A percentile compares a stretch with the other conserved stretches of the same genome.
phyloP scores from a whole-genome alignment of 2,888 invertebrate genomes.

The Aspidiotus destructor region DNA sequence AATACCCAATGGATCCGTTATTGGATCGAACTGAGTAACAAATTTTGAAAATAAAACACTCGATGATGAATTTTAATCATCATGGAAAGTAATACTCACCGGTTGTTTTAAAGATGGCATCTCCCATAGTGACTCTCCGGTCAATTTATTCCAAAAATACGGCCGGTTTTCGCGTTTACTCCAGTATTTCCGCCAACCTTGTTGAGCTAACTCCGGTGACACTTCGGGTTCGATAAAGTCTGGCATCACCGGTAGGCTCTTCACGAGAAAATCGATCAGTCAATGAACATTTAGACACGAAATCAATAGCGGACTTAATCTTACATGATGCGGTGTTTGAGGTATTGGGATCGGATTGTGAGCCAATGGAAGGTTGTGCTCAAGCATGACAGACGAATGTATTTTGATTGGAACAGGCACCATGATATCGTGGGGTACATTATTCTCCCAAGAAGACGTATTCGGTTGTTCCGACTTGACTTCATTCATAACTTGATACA shows the following conservation, averaged over 20 bases:
- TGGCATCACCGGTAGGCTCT: constrained; percentile 40
- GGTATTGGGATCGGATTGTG: constrained; percentile 39
- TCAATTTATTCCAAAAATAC: constrained; percentile 93
- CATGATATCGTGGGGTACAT: constrained; percentile 37
- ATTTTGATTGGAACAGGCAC: constrained; percentile 46
- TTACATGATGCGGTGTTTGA: constrained; percentile 40
- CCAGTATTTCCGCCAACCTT: constrained; percentile 96
- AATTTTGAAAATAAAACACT: background rate
- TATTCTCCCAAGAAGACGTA: constrained; percentile 43
- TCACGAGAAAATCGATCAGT: constrained; percentile 20
- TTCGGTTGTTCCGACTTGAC: constrained; percentile 21
- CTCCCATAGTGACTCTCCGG: constrained; percentile 96
- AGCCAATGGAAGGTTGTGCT: constrained; percentile 34
- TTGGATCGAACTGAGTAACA: constrained; percentile 63
- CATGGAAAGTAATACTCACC: constrained; percentile 38
- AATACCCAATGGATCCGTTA: constrained; percentile 84
- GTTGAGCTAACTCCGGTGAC: constrained; percentile 61
- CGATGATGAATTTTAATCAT: background rate
- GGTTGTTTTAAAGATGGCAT: constrained; percentile 66
- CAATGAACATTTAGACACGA: constrained; percentile 2
- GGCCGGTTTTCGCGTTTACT: constrained; percentile 88
- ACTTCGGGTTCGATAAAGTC: constrained; percentile 46
- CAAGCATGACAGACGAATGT: constrained; percentile 38
- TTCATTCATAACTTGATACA: constrained; percentile 28
- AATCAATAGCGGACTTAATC: background rate